Percentiles rank a stretch among this genome's conserved stretches.
phyloP scores from a whole-genome alignment of 35 echinoderm and acorn worm species.

The Ptychodera flava region DNA sequence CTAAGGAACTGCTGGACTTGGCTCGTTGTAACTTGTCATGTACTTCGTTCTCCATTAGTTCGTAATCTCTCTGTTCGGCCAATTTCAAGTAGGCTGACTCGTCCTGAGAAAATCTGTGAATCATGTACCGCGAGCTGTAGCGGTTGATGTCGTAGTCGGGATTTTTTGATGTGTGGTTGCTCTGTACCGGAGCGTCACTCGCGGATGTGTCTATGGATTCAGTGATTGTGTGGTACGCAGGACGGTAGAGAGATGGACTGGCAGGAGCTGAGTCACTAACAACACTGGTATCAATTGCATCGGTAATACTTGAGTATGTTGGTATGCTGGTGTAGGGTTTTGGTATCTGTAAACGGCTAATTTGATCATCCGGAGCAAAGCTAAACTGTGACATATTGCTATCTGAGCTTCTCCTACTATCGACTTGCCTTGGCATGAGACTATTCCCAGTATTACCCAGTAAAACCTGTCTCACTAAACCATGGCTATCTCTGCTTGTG shows the following conservation, averaged over 20 bases:
- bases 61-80: not conserved
- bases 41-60: not conserved
- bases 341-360: conserved; percentile 40
- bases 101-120: not conserved
- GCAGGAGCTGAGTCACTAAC: not conserved
- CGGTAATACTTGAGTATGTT: conserved; percentile 82
- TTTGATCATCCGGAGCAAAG: conserved; percentile 32
- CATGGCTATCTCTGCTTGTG: conserved; percentile 8
- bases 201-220: conserved; percentile 77
- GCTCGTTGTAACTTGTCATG: not conserved
- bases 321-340: conserved; percentile 76
- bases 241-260: not conserved
- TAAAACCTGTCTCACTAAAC: not conserved
- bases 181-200: not conserved
- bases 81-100: not conserved
- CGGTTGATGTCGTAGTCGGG: not conserved
- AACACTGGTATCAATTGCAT: conserved; percentile 70
- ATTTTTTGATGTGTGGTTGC: not conserved
- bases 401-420: conserved; percentile 31
- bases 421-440: not conserved
- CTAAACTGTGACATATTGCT: conserved; percentile 77
- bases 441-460: not conserved
- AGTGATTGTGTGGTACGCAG: conserved; percentile 82
- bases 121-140: not conserved
- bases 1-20: not conserved